Percentiles rank a stretch among this genome's conserved stretches.
These are phyloP conservation scores for Linepithema humile DNA, from an alignment of 1,140 invertebrate genomes.

Conservation along the genomic window DNA sequence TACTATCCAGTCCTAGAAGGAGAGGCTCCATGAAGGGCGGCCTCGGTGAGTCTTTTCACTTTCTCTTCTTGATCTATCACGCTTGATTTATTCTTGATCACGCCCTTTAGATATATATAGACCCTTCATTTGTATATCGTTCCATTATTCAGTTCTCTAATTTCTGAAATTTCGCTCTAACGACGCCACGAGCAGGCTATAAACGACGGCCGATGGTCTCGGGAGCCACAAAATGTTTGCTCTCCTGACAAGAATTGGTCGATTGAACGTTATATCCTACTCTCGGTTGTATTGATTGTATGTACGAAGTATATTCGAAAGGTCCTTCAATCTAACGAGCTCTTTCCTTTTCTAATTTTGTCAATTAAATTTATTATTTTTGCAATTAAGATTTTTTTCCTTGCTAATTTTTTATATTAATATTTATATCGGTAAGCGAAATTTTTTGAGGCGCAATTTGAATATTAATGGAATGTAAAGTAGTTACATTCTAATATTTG, in stretches of 20 bases:
- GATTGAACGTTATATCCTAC: not conserved
- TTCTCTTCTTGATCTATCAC: not conserved
- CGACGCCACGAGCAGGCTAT: not conserved
- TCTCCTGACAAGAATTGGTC: not conserved
- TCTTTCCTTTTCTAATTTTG: not conserved
- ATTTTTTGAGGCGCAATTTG: not conserved
- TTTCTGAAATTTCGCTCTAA: not conserved
- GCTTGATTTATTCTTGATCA: not conserved
- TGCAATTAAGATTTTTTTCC: not conserved
- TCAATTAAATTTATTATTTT: not conserved
- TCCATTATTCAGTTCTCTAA: not conserved
- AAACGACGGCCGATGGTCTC: constrained; percentile 11
- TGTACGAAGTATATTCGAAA: not conserved
- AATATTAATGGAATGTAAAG: not conserved
- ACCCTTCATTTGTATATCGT: not conserved
- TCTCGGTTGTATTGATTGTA: not conserved
- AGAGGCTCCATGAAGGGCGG: constrained; percentile 88
- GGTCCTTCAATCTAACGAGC: not conserved
- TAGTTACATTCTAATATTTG: not conserved
- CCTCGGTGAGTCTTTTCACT: constrained; percentile 77
- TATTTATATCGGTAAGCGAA: not conserved
- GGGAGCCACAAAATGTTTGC: not conserved
- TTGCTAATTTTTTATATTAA: not conserved
- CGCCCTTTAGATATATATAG: no score
- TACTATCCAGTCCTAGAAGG: constrained; percentile 86